Evolutionary conservation across 2,113 vertebrate genomes (phyloP).

Genomic region (Prinia subflava): DNA sequence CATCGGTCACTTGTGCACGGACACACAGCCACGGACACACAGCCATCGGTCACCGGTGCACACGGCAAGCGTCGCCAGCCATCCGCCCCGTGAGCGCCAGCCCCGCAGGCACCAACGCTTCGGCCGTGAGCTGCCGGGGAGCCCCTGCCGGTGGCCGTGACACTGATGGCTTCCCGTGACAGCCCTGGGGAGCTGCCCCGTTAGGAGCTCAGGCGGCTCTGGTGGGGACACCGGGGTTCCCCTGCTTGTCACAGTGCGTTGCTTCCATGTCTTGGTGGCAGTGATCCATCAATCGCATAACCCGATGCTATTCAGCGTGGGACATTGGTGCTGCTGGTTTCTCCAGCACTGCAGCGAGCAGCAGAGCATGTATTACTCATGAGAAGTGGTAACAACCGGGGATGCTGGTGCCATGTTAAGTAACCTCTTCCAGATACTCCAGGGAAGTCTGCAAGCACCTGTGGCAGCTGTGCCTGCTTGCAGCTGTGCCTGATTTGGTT

Average conservation of each 20-base stretch:
- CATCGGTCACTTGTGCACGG: no score
- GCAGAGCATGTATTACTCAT: rapidly evolving
- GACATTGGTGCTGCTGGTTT: neutral
- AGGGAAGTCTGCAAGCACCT: neutral
- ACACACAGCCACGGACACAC: neutral
- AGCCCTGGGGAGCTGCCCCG: neutral
- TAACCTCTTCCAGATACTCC: neutral
- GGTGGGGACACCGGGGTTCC: rapidly evolving
- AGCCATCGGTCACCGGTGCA: rapidly evolving
- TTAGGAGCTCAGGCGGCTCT: neutral
- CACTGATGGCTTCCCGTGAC: neutral
- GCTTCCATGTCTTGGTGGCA: rapidly evolving
- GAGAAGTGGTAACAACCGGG: rapidly evolving
- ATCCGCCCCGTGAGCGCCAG: rapidly evolving
- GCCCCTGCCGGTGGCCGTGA: rapidly evolving
- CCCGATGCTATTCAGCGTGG: rapidly evolving
- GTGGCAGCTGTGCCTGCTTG: neutral
- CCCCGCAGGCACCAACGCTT: neutral
- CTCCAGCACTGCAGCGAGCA: neutral
- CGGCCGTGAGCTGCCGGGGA: neutral
- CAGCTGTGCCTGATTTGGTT: rapidly evolving
- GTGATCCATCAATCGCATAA: rapidly evolving
- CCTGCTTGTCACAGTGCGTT: neutral
- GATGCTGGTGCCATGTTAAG: rapidly evolving
- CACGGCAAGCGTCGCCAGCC: neutral